phyloP scores from a whole-genome alignment of 2,797 vertebrate genomes.

The Phalanger gymnotis region DNA sequence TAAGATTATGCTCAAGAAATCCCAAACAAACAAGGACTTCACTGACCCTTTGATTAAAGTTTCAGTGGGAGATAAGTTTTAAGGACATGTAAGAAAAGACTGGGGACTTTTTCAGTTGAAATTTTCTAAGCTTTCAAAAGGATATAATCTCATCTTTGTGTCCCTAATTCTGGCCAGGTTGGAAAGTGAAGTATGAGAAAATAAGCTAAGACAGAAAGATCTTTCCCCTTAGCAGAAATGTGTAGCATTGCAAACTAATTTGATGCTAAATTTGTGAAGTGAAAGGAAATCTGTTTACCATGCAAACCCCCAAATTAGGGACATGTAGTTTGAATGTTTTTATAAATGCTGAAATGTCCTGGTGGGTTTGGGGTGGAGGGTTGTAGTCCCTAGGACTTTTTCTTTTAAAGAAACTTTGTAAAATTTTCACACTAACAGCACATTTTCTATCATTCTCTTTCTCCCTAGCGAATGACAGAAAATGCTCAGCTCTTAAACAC shows the following conservation, averaged over 20 bases:
- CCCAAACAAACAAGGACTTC: not conserved
- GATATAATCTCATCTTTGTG: not conserved
- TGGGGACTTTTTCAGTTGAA: not conserved
- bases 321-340: not conserved
- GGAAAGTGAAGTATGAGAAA: not conserved
- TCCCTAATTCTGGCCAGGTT: not conserved
- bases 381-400: not conserved
- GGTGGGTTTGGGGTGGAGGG: not conserved
- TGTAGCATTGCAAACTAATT: not conserved
- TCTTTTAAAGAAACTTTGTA: not conserved
- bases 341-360: not conserved
- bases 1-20: not conserved
- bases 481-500: not conserved
- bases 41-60: not conserved
- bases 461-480: not conserved
- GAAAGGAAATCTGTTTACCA: not conserved
- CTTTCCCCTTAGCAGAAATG: not conserved
- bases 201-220: not conserved
- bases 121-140: not conserved
- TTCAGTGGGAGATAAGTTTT: not conserved
- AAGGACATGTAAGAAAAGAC: not conserved
- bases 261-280: not conserved
- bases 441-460: not conserved
- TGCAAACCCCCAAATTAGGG: not conserved
- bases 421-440: not conserved